Conservation (phyloP, 2,113 vertebrate species). For the Ailuropoda melanoleuca region DNA sequence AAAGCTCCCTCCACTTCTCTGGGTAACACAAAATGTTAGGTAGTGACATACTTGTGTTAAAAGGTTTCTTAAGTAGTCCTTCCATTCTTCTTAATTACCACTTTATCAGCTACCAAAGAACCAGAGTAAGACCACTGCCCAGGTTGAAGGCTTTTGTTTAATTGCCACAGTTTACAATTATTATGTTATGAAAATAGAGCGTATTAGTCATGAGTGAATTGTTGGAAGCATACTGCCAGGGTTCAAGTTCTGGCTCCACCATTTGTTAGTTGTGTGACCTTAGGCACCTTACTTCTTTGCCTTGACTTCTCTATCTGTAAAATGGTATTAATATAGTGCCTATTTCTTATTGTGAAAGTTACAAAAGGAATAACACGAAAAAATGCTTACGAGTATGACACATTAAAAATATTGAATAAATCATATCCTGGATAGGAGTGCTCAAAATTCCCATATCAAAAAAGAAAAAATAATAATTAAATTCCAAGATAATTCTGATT, state of each 20-base stretch:
- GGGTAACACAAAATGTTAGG: not conserved
- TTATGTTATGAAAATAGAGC: not conserved
- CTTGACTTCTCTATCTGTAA: not conserved
- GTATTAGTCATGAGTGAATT: not conserved
- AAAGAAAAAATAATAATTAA: not conserved
- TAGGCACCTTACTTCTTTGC: not conserved
- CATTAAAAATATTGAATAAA: not conserved
- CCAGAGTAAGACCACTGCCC: not conserved
- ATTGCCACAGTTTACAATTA: not conserved
- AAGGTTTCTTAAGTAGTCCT: not conserved
- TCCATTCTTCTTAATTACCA: not conserved
- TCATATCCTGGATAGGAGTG: not conserved
- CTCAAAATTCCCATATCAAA: not conserved
- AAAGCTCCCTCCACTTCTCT: not conserved
- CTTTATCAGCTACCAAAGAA: not conserved
- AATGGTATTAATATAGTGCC: not conserved
- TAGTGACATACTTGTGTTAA: not conserved
- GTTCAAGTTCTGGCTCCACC: not conserved
- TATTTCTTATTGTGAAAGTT: not conserved
- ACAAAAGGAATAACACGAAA: not conserved
- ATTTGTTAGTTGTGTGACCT: not conserved
- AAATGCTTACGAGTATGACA: not conserved
- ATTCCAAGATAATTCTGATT: not conserved
- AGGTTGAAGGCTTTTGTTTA: not conserved
- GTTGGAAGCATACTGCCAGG: not conserved